Evolutionary conservation across 2,797 vertebrate species (phyloP), one percentile per base, ranked within the genome.

Genomic region (Onychomys arenicola): DNA sequence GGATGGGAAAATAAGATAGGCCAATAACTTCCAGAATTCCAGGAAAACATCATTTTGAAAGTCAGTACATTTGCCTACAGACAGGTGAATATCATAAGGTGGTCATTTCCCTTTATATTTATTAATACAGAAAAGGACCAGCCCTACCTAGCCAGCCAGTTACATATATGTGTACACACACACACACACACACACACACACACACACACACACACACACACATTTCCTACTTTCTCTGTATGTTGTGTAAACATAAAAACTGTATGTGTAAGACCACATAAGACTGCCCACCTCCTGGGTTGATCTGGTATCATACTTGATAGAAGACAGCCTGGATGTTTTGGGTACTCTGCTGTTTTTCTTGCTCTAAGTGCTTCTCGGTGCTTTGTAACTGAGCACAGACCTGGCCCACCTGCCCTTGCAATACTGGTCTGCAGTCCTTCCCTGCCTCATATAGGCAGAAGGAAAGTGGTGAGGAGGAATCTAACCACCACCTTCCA

Each of bases 11-110:
- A 46, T 14, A 94, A 37, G 2, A 61, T 29, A 88, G 67, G 57
- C 29, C 37, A 21, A 0, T 6, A 88, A 75, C 27, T 65, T 80
- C 55, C 40, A 61, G 25, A 52, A 91, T 76, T 46, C 67, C 37
- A 49, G 81, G 94, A 78, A 97, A 85, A 86, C 21, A 40, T 80
- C 4, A 12, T 65, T 75, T 59, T 92, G 77, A 87, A 52, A 81
- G 61, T 90, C n/a, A 37, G 67, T 10, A 59, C 25, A 25, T 78
- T 93, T 46, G 34, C 67, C 73, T 43, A 32, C 0, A 46, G 80
- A 89, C 55, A 89, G 65, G 65, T 32, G 34, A 89, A 92, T 77
- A 55, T 27, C 69, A 49, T 40, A 76, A 85, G 61, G 43, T 4
- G 40, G 19, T 19, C 34, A 65, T 46, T 90, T 81, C 52, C 34